Percentiles rank a stretch among this genome's conserved stretches.
phyloP scores from a whole-genome alignment of 2,888 invertebrate species.

The Argyresthia goedartella region DNA sequence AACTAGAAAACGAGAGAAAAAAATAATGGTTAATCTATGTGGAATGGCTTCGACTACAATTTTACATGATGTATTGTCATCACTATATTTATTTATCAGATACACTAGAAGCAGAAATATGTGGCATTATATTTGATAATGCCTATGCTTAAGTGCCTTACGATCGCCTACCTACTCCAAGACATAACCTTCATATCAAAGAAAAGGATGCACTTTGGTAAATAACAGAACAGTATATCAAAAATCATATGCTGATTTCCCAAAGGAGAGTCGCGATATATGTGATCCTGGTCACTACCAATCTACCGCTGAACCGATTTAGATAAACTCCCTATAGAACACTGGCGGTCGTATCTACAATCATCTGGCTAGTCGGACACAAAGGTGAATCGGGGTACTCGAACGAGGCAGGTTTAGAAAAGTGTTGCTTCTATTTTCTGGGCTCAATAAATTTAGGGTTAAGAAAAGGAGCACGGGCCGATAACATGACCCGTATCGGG shows the following conservation, averaged over 20 bases:
- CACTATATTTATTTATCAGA: no score
- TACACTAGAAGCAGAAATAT: no score
- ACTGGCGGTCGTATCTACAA: constrained; percentile 31
- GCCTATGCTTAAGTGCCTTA: no score
- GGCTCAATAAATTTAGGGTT: constrained; percentile 3
- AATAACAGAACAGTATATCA: constrained; percentile 25
- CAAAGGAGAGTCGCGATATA: constrained; percentile 26
- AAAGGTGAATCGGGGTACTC: constrained; percentile 37
- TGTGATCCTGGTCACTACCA: constrained; percentile 43
- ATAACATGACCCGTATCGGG: background rate
- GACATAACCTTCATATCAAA: no score
- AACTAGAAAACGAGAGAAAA: no score
- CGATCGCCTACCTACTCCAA: no score
- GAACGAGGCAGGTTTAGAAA: constrained; percentile 43
- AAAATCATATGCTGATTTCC: constrained; percentile 53
- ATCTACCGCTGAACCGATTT: constrained; percentile 31
- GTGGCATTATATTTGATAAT: no score
- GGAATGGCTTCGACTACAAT: no score
- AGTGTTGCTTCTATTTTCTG: constrained; percentile 21
- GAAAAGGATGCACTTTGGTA: no score
- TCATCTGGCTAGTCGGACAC: constrained; percentile 19
- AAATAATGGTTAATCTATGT: no score
- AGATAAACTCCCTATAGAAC: constrained; percentile 31
- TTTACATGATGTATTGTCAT: no score
- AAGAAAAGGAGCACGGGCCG: constrained; percentile 2